These are phyloP conservation scores for Xenopus laevis DNA, from an alignment of 2,113 vertebrate genomes.

Conservation along the genomic window DNA sequence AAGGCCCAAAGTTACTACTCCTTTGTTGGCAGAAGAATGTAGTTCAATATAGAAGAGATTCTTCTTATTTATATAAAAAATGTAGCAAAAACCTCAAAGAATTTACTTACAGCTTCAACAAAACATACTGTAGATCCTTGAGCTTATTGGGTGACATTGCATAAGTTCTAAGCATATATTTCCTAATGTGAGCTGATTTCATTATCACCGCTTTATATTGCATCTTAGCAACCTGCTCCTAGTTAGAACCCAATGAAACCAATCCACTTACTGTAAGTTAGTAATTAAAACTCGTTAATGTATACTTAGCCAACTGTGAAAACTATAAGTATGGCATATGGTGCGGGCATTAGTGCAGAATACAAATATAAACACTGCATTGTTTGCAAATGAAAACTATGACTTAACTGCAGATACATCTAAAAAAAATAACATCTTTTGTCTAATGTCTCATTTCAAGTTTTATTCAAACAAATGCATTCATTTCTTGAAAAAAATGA, in stretches of 20 bases:
- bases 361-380: not conserved
- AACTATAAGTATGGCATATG: constrained; percentile 7
- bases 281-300: not conserved
- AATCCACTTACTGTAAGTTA: constrained; percentile 3
- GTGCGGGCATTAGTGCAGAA: not conserved
- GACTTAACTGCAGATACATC: not conserved
- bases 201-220: not conserved
- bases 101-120: too few relatives aligned
- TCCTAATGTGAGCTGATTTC: not conserved
- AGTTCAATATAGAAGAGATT: too few relatives aligned
- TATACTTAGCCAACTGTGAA: constrained; percentile 2
- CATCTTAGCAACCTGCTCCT: not conserved
- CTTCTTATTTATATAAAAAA: too few relatives aligned
- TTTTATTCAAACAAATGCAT: constrained; percentile 19
- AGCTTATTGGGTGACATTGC: not conserved
- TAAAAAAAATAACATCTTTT: not conserved
- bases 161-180: not conserved
- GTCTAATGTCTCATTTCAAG: not conserved
- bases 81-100: too few relatives aligned
- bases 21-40: too few relatives aligned
- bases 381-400: not conserved
- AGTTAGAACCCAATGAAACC: not conserved
- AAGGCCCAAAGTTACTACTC: too few relatives aligned
- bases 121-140: not conserved
- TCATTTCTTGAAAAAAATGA: constrained; percentile 15